A percentile compares a stretch with the other conserved stretches of the same genome.
phyloP scores from a whole-genome alignment of 2,888 invertebrate species.

The Ephialtes manifestator region DNA sequence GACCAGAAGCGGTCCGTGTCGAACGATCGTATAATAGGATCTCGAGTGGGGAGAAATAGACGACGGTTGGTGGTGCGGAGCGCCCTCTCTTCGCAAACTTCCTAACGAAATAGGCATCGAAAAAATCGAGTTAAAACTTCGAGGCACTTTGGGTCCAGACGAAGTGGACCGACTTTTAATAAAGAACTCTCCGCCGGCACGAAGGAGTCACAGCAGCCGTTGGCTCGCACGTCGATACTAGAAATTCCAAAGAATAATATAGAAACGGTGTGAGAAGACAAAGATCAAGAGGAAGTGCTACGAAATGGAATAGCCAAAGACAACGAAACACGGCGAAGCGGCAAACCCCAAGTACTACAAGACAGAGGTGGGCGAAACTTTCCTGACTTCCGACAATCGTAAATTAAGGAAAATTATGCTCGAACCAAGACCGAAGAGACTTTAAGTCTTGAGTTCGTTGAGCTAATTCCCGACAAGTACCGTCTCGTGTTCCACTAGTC shows the following conservation, averaged over 20 bases:
- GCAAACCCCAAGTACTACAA: not conserved
- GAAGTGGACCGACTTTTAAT: conserved; percentile 68
- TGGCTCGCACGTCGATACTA: conserved; percentile 13
- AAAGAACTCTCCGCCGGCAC: conserved; percentile 55
- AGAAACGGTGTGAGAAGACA: conserved; percentile 12
- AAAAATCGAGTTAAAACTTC: conserved; percentile 69
- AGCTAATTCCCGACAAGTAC: conserved; percentile 64
- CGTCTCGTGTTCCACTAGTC: conserved; percentile 13
- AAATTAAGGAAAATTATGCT: conserved; percentile 63
- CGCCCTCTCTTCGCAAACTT: conserved; percentile 70
- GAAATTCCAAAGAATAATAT: conserved; percentile 67
- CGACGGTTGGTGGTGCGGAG: not conserved
- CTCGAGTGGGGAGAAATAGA: conserved; percentile 8
- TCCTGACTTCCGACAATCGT: conserved; percentile 57
- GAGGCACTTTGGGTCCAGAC: conserved; percentile 35
- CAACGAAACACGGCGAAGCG: not conserved
- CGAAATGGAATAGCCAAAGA: conserved; percentile 27
- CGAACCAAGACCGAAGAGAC: conserved; percentile 51
- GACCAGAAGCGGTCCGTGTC: conserved; percentile 24
- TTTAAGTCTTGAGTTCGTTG: conserved; percentile 57
- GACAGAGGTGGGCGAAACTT: conserved; percentile 36
- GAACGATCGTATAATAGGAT: conserved; percentile 47
- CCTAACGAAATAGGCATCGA: conserved; percentile 77
- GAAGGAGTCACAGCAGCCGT: conserved; percentile 11
- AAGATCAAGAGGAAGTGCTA: conserved; percentile 15